Conservation (phyloP, 2,888 invertebrate genomes). For the Stenotaenia linearis region DNA sequence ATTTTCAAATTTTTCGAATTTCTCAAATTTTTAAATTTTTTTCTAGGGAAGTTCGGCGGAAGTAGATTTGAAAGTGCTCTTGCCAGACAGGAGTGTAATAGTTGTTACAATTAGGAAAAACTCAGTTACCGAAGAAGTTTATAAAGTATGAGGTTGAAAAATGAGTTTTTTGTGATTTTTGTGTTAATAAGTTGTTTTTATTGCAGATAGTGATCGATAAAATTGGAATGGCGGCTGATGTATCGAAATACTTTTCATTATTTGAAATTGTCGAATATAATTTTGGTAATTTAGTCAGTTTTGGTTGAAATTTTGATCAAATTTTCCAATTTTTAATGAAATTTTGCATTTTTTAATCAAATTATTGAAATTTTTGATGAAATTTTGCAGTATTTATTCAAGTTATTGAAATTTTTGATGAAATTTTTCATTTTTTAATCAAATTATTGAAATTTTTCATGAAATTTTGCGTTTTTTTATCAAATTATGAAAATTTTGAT, state of each 20-base stretch:
- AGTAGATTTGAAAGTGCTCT: constrained; percentile 63
- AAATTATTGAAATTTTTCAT: too few species aligned
- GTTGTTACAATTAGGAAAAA: constrained; percentile 83
- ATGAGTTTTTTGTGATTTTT: not conserved
- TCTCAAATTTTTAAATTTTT: not conserved
- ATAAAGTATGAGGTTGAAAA: constrained; percentile 49
- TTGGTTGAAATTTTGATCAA: too few species aligned
- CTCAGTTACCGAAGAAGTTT: constrained; percentile 84
- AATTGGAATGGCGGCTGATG: constrained; percentile 70
- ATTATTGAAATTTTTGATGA: too few species aligned
- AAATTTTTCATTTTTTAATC: too few species aligned
- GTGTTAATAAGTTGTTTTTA: constrained; percentile 29
- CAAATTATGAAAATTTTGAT: too few species aligned
- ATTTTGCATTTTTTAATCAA: too few species aligned
- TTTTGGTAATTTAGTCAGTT: constrained; percentile 71
- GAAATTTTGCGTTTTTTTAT: too few species aligned
- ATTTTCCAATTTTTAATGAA: too few species aligned
- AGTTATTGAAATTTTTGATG: too few species aligned
- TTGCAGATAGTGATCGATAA: constrained; percentile 71
- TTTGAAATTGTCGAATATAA: constrained; percentile 97
- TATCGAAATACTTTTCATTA: constrained; percentile 85
- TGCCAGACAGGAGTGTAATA: constrained; percentile 86
- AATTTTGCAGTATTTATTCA: too few species aligned
- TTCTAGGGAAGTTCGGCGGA: constrained; percentile 50
- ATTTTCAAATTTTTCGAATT: too few species aligned